Evolutionary conservation across 2,888 invertebrate species (phyloP).

Genomic region (Dynastes hyllus): DNA sequence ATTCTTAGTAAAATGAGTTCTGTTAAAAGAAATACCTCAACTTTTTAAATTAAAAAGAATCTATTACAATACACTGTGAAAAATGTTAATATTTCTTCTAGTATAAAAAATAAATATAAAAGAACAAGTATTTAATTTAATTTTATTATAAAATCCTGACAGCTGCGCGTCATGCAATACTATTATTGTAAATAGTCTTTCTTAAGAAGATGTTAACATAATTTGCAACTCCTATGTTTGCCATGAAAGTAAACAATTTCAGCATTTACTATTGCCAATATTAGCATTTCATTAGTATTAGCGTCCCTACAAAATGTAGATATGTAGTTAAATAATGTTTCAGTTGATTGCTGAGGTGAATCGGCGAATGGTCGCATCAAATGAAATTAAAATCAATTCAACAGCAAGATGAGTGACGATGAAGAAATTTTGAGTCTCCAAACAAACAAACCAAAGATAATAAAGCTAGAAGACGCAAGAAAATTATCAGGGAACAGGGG

Average conservation of each 20-base stretch:
- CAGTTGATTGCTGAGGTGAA: slow-evolving; percentile 16
- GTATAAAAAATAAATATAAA: no score
- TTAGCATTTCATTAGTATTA: not conserved
- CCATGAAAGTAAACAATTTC: slow-evolving; percentile 9
- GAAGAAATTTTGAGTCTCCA: slow-evolving; percentile 45
- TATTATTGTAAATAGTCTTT: no score
- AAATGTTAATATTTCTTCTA: no score
- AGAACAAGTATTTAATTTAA: not conserved
- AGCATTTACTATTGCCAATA: slow-evolving; percentile 1
- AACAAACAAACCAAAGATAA: slow-evolving; percentile 44
- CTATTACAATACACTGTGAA: no score
- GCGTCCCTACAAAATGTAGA: not conserved
- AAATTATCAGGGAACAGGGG: not conserved
- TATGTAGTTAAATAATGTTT: slow-evolving; percentile 9
- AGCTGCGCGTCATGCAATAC: no score
- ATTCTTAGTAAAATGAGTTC: no score
- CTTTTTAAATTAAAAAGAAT: no score
- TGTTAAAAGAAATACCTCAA: no score
- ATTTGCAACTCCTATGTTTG: slow-evolving; percentile 9
- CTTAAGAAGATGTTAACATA: slow-evolving; percentile 2
- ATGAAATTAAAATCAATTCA: not conserved
- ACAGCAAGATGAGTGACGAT: slow-evolving; percentile 27
- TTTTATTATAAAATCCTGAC: no score
- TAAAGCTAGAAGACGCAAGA: slow-evolving; percentile 4
- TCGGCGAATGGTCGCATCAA: not conserved